Evolutionary conservation across 2,888 invertebrate species (phyloP).

Genomic region (Leucania comma): DNA sequence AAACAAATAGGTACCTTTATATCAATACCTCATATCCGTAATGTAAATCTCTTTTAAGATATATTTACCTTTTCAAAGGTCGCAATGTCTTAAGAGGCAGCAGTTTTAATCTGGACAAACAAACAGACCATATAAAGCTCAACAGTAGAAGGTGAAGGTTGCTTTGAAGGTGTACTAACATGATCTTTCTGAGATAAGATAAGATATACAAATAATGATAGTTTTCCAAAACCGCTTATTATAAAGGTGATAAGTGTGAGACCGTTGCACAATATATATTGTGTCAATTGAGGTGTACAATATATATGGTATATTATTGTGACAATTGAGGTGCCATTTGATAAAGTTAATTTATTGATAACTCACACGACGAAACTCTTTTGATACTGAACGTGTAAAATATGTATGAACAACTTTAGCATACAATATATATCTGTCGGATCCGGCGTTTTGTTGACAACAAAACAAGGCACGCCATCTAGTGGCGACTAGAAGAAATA

Average conservation of each 20-base stretch:
- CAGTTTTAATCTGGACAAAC: neutral
- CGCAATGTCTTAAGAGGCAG: neutral
- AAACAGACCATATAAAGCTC: neutral
- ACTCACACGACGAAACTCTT: neutral
- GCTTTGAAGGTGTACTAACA: neutral
- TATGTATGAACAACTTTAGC: neutral
- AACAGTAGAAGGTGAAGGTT: neutral
- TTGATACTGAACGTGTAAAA: neutral
- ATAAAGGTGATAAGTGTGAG: neutral
- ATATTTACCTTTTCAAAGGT: neutral
- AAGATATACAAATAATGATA: neutral
- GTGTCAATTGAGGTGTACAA: too few species aligned
- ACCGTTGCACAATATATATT: neutral
- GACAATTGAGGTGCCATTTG: neutral
- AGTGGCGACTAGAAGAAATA: too few species aligned
- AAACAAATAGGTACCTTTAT: too few species aligned
- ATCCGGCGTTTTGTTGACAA: too few species aligned
- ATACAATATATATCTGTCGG: too few species aligned
- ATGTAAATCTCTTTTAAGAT: neutral
- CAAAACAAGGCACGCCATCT: too few species aligned
- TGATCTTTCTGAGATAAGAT: neutral
- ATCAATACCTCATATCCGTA: too few species aligned
- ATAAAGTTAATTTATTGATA: neutral
- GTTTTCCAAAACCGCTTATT: neutral
- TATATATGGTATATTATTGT: too few species aligned